Conservation (phyloP, 2,113 vertebrate species). For the Malurus alboscapulatus region DNA sequence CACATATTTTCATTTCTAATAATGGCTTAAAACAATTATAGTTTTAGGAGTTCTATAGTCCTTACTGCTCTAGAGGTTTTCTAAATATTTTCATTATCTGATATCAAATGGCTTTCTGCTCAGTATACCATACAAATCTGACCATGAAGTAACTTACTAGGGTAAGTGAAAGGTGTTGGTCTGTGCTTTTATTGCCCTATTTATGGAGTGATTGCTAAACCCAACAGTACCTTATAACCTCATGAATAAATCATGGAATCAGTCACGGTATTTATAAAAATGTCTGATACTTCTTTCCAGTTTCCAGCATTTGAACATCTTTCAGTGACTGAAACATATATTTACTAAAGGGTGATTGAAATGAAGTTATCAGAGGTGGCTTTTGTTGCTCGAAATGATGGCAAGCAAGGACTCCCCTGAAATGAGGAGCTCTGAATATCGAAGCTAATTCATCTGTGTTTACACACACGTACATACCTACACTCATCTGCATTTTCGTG, state of each 20-base stretch:
- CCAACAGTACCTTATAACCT: conserved; percentile 72
- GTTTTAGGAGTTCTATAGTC: conserved; percentile 65
- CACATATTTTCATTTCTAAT: conserved; percentile 47
- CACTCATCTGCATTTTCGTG: accelerated
- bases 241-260: conserved; percentile 74
- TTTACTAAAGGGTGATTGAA: background rate
- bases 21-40: conserved; percentile 56
- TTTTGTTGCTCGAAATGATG: background rate
- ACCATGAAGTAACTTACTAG: conserved; percentile 73
- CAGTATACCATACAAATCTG: conserved; percentile 73
- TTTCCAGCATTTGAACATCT: conserved; percentile 48
- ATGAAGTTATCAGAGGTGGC: background rate
- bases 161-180: conserved; percentile 68
- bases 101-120: conserved; percentile 78
- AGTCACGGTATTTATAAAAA: conserved; percentile 64
- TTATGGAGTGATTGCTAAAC: conserved; percentile 71
- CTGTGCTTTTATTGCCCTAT: conserved; percentile 80
- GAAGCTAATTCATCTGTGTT: background rate
- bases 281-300: conserved; percentile 43
- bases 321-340: conserved; percentile 32
- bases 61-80: conserved; percentile 63
- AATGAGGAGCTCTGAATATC: background rate
- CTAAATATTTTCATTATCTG: conserved; percentile 69
- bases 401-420: background rate
- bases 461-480: background rate